Base-by-base conservation (phyloP, 2,888 invertebrate species). In the Troglohyphantes excavatus region DNA sequence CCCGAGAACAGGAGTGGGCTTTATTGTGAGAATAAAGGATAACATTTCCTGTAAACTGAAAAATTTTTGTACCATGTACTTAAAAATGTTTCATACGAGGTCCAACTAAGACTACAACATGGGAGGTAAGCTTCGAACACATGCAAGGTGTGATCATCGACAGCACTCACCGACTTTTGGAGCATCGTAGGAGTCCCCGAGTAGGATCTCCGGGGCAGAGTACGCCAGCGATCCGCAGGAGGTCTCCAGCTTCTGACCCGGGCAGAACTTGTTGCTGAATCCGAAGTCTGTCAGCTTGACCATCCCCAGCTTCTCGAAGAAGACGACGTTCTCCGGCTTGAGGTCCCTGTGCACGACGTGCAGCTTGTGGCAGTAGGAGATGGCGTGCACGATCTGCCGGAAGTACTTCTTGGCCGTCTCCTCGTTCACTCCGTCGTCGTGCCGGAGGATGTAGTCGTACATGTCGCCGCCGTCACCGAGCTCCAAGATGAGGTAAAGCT, bases 251-350 rank as follows among this genome's bases (percentile, higher is more conserved):
- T 98, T 98, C 94, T 98, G 97, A 75, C 99, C 99, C 63, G 94
- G 94, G 68, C 93, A 93, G 96, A 95, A 95, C 92, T 95, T 94
- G 95, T 99, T 99, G 94, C 99, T 99, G 93, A 96, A 96, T 93
- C 98, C 99, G 95, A 99, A 99, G 94, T 99, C 99, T 91, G 99
- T 99, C 93, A 99, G 95, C 95, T 99, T 99, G 43, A 99, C 99
- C 93, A 98, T 96, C 33, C 98, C 98, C 79, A 97, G 95, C 94
- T 98, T 98, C 94, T 99, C 98, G 94, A 99, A 99, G 94, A 99
- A 99, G 75, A 99, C 98, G 90, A 99, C 99, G 95, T 99, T 99
- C 94, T 99, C 99, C 17, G 99, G 99, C 94, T 99, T 99, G 92
- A 99, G 95, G 94, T 99, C 99, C 92, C 99, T 95, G 93, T 97